These are phyloP conservation scores for Meloidogyne hapla DNA, from an alignment of 1,140 invertebrate genomes.

Conservation along the genomic window DNA sequence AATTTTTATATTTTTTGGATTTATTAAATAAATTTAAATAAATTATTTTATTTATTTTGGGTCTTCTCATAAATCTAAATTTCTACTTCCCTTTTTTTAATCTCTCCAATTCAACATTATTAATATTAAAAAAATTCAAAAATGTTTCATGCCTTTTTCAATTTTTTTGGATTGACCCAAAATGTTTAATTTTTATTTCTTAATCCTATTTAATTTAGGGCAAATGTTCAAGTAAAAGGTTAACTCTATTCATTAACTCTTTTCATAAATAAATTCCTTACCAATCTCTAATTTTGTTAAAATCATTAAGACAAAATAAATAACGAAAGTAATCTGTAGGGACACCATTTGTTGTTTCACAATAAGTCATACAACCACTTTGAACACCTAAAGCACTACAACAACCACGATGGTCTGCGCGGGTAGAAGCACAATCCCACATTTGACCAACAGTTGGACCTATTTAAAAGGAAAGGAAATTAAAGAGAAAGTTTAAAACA, in stretches of 20 bases:
- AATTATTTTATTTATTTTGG: background rate
- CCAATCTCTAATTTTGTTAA: constrained; percentile 61
- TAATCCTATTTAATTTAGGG: too few species aligned
- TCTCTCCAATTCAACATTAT: too few species aligned
- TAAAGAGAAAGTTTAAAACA: too few species aligned
- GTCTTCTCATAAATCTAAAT: too few species aligned
- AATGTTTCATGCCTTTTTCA: too few species aligned
- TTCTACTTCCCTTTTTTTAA: too few species aligned
- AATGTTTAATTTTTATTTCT: too few species aligned
- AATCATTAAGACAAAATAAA: constrained; percentile 56
- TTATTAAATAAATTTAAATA: too few species aligned
- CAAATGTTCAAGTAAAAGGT: too few species aligned
- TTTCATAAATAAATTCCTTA: background rate
- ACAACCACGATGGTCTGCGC: constrained; percentile 53
- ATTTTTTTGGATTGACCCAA: too few species aligned
- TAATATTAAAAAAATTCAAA: too few species aligned
- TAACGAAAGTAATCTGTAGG: constrained; percentile 63
- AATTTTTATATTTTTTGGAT: background rate
- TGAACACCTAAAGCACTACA: constrained; percentile 47
- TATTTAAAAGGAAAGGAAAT: constrained; percentile 44
- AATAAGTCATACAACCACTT: constrained; percentile 57
- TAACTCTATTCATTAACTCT: background rate
- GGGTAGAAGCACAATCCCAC: constrained; percentile 62
- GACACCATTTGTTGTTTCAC: constrained; percentile 63
- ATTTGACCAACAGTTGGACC: constrained; percentile 63